phyloP scores from a whole-genome alignment of 92 coral and sea anemone species.

The Diadumene lineata region DNA sequence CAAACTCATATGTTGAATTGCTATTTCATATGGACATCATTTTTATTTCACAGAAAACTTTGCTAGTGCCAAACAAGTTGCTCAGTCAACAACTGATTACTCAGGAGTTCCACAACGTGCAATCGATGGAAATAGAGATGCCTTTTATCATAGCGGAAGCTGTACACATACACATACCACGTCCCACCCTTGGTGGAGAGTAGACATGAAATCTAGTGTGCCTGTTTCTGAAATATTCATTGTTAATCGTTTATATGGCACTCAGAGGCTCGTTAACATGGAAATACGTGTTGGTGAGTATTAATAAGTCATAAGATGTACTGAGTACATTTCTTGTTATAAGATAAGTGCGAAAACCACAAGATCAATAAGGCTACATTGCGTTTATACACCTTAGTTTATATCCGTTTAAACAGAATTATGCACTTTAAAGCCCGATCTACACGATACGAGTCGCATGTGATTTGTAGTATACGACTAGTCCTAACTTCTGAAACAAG shows the following conservation, averaged over 20 bases:
- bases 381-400: too few species aligned
- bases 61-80: background rate
- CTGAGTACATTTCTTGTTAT: too few species aligned
- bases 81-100: background rate
- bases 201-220: constrained; percentile 32
- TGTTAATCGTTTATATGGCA: background rate
- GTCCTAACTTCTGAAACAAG: too few species aligned
- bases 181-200: constrained; percentile 45
- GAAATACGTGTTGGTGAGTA: constrained; percentile 26
- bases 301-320: too few species aligned
- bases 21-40: too few species aligned
- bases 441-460: too few species aligned
- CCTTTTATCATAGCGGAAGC: background rate
- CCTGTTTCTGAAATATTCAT: constrained; percentile 9
- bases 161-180: constrained; percentile 21
- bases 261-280: constrained; percentile 1
- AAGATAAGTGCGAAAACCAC: too few species aligned
- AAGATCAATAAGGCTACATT: too few species aligned
- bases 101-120: constrained; percentile 14
- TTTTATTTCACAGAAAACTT: constrained; percentile 1
- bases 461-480: too few species aligned
- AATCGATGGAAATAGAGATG: constrained; percentile 22
- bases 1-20: too few species aligned
- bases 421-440: too few species aligned
- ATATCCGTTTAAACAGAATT: too few species aligned